Evolutionary conservation across 2,888 invertebrate species (phyloP), one percentile per base, ranked within the genome.

Genomic region (Myathropa florea): DNA sequence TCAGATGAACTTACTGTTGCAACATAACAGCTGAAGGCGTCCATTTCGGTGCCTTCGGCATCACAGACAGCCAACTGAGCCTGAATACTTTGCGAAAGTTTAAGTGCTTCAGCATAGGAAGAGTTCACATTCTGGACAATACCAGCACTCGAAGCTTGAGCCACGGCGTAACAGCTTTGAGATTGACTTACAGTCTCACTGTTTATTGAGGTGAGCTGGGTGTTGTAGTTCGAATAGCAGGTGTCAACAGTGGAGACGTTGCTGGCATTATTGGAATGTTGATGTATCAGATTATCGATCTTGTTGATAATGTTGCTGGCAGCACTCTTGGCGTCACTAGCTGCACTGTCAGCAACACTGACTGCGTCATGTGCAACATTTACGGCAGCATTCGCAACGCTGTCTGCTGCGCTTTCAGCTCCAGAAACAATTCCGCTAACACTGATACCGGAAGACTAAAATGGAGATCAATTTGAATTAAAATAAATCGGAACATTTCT

Each of bases 51-150:
- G 12, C 30, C 18, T 3, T 59, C 53, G 4, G 59, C 70, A 12
- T n/a, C 70, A 3, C 70, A 71, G 26, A 60, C 70, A 14, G 70
- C 70, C 36, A 71, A 60, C 10, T 71, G 70, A 6, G 70, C n/a
- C 70, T 71, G 59, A 0, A 71, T 18, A 2, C 18, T 7, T 12
- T 71, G 39, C 6, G 70, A 71, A 1, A 71, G 26, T 1, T 24
- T 60, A 3, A 36, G 21, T 1, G 60, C 70, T 1, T 71, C 26
- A 0, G 18, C 7, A 4, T 60, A 60, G 0, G 70, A 60, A 3
- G 59, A 10, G 26, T 71, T 60, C 12, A 71, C 30, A 18, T 39
- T 71, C 14, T 18, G n/a, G 2, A 39, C n/a, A 33, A 24, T 57
- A 10, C 9, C 7, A 3, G 12, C 23, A n/a, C 59, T 57, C 3